Base-by-base conservation (phyloP, 2,113 vertebrate genomes). In the Seriola quinqueradiata region DNA sequence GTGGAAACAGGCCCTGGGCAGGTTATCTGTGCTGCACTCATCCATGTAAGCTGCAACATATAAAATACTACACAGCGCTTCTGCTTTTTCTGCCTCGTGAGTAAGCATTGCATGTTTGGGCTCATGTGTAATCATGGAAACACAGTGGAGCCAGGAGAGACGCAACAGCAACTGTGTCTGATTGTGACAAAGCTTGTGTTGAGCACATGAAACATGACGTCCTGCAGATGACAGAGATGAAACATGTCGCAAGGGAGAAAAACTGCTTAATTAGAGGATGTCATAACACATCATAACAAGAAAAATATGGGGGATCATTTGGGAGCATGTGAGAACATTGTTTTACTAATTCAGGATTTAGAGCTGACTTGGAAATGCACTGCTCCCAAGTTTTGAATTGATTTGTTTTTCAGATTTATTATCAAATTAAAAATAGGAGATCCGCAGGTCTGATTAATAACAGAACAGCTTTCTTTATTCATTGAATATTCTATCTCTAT, bases 1-100 rank as follows among this genome's bases (percentile, higher is more conserved):
- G 85, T 79, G 90, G 85, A 88, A 92, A 93, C 85, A 81, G 21
- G 87, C 90, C 90, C 80, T 60, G 83, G 91, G 90, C 91, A 84
- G 84, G 79, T 85, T 88, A 70, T 88, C 83, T 75, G 84, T 81
- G 85, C 85, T 28, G 84, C 90, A 83, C 82, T 90, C 86, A 92
- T 85, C 88, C 92, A 74, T 92, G 87, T 88, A 91, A 94, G n/a
- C 82, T 88, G 92, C 61, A 86, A 86, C 83, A 77, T 73, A 77
- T 77, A 90, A 94, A 92, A 90, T 40, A 77, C 82, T 84, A 72
- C 82, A 63, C 8, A 8, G 76, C n/a, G 64, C 75, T 55, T 78
- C 79, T 70, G 17, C 74, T 82, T 81, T 81, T 81, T 32, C 73
- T 71, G 81, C 82, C 72, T 59, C 68, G 69, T 66, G 69, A 46